Conservation (phyloP, 2,797 vertebrate genomes). For the Chelmon rostratus region DNA sequence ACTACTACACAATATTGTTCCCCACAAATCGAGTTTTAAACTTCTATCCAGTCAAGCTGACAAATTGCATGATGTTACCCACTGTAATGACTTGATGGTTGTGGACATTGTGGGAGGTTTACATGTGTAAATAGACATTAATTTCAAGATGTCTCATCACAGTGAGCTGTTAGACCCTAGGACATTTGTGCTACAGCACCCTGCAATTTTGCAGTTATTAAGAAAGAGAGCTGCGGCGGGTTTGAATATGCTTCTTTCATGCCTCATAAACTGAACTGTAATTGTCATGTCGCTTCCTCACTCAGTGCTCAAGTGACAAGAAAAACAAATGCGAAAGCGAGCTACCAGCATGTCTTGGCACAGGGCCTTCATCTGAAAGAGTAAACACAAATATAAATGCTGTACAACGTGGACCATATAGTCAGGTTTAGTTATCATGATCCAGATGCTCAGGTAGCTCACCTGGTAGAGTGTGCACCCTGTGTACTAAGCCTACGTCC, state of each 20-base stretch:
- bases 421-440: not conserved
- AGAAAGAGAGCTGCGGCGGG: not conserved
- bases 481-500: too few relatives aligned
- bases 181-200: constrained; percentile 15
- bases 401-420: not conserved
- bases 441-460: too few relatives aligned
- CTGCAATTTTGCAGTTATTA: constrained; percentile 31
- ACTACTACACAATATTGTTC: constrained; percentile 14
- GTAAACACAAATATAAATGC: not conserved
- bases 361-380: not conserved
- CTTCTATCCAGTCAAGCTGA: constrained; percentile 16
- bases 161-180: constrained; percentile 16
- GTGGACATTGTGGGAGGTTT: constrained; percentile 24
- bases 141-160: constrained; percentile 46
- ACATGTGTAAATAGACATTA: constrained; percentile 41
- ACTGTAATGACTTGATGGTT: constrained; percentile 29
- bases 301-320: not conserved
- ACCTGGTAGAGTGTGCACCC: too few relatives aligned
- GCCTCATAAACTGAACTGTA: constrained; percentile 21
- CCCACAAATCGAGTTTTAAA: constrained; percentile 28
- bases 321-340: not conserved
- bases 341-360: not conserved
- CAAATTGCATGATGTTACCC: constrained; percentile 23
- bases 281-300: not conserved
- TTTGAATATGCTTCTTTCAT: constrained; percentile 19